Percentiles rank a stretch among this genome's conserved stretches.
Evolutionary conservation across 30 jellyfish, hydroid and myxozoan species (phyloP).

Genomic region (Haliclystus octoradiatus): DNA sequence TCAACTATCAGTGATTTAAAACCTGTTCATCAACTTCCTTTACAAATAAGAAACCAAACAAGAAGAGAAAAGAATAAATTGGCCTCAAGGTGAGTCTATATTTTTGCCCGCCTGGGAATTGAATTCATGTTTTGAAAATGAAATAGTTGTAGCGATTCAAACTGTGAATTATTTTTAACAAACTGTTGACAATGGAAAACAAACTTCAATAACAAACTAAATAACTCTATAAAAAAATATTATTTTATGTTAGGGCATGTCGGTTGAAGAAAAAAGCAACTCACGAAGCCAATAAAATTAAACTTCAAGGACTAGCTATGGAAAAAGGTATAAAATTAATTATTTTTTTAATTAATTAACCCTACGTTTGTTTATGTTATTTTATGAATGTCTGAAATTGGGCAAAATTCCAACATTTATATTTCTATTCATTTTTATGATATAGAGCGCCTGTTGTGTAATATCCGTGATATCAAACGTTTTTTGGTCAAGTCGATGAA

Average conservation of each 20-base stretch:
- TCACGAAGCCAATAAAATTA: conserved; percentile 75
- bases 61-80: conserved; percentile 69
- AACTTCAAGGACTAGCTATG: conserved; percentile 55
- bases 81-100: conserved; percentile 79
- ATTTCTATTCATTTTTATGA: background rate
- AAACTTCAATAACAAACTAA: too few species aligned
- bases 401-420: background rate
- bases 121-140: too few species aligned
- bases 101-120: too few species aligned
- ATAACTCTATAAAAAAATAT: background rate
- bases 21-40: conserved; percentile 39
- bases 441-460: background rate
- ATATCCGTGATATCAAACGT: background rate
- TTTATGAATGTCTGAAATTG: background rate
- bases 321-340: conserved; percentile 39
- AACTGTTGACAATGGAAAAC: too few species aligned
- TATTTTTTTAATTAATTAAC: background rate
- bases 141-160: too few species aligned
- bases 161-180: too few species aligned
- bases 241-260: conserved; percentile 42
- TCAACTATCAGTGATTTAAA: conserved; percentile 44
- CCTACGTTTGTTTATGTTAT: background rate
- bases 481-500: background rate
- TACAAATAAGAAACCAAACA: conserved; percentile 38
- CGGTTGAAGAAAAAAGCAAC: conserved; percentile 84